Conservation (phyloP, 2,888 invertebrate genomes). For the Drosophila kambysellisi region DNA sequence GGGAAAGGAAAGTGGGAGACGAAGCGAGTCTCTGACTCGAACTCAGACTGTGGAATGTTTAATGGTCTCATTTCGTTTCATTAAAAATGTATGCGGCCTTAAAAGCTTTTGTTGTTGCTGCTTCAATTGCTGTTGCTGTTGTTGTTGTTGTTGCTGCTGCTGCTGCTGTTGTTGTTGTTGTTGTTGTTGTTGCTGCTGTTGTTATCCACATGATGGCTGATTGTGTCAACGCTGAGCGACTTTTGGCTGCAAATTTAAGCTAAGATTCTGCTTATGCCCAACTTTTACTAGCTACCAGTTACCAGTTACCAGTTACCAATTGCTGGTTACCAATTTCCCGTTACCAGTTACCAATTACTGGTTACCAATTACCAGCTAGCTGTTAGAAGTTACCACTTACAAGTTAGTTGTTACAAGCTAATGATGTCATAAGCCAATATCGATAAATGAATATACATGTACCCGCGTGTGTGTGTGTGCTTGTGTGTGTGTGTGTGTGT, state of each 20-base stretch:
- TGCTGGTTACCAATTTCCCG: not conserved
- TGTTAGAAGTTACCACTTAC: not conserved
- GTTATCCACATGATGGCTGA: slow-evolving; percentile 20
- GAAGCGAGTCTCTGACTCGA: slow-evolving; percentile 25
- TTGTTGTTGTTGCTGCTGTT: slow-evolving; percentile 53
- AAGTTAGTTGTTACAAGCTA: not conserved
- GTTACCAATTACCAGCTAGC: not conserved
- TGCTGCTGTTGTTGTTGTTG: slow-evolving; percentile 45
- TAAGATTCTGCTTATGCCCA: slow-evolving; percentile 29
- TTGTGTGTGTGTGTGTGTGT: not conserved
- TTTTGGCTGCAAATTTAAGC: slow-evolving; percentile 38
- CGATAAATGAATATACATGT: not conserved
- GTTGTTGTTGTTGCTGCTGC: slow-evolving; percentile 32
- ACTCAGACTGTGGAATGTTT: slow-evolving; percentile 67
- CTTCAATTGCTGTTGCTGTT: slow-evolving; percentile 26
- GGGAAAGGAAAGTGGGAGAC: not conserved
- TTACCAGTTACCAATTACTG: not conserved
- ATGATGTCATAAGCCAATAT: not conserved
- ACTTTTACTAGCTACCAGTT: not conserved
- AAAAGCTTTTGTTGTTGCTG: slow-evolving; percentile 76
- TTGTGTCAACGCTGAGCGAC: slow-evolving; percentile 43
- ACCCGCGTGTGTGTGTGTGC: not conserved
- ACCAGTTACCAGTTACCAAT: not conserved
- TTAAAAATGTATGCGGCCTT: slow-evolving; percentile 78
- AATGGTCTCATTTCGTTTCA: slow-evolving; percentile 80